phyloP scores from a whole-genome alignment of 1,140 invertebrate species.

The Tetramorium simillimum region DNA sequence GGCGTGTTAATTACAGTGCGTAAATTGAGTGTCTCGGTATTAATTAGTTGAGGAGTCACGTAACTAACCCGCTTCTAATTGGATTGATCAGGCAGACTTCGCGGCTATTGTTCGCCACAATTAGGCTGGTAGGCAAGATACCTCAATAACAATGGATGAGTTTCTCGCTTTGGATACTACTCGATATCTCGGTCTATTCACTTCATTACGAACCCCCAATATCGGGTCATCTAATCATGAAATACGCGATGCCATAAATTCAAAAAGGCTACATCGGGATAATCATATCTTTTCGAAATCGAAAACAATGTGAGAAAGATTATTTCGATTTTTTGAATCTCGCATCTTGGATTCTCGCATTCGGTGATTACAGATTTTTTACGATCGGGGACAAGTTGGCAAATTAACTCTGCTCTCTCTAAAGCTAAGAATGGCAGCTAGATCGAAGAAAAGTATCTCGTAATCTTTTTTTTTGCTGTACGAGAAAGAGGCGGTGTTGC shows the following conservation, averaged over 20 bases:
- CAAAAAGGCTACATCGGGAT: neutral
- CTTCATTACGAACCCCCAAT: neutral
- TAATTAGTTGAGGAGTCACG: constrained; percentile 24
- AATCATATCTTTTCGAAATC: neutral
- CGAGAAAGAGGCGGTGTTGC: constrained; percentile 15
- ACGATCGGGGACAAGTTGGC: neutral
- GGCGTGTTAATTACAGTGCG: neutral
- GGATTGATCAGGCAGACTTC: constrained; percentile 36
- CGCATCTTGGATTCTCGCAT: neutral
- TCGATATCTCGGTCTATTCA: neutral
- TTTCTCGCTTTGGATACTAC: constrained; percentile 25
- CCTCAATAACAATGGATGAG: constrained; percentile 20
- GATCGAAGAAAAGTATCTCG: constrained; percentile 16
- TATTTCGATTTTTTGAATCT: neutral
- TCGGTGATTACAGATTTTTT: neutral
- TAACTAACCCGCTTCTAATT: constrained; percentile 49
- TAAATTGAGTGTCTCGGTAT: constrained; percentile 6
- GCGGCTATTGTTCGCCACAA: constrained; percentile 41
- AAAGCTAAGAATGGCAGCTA: neutral
- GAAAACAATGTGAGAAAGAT: neutral
- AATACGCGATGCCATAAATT: neutral
- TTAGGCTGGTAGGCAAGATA: neutral
- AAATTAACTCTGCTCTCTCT: neutral
- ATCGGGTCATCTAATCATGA: neutral
- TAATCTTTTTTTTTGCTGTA: constrained; percentile 25